phyloP scores from a whole-genome alignment of 2,113 vertebrate species.

The Dicerorhinus sumatrensis region DNA sequence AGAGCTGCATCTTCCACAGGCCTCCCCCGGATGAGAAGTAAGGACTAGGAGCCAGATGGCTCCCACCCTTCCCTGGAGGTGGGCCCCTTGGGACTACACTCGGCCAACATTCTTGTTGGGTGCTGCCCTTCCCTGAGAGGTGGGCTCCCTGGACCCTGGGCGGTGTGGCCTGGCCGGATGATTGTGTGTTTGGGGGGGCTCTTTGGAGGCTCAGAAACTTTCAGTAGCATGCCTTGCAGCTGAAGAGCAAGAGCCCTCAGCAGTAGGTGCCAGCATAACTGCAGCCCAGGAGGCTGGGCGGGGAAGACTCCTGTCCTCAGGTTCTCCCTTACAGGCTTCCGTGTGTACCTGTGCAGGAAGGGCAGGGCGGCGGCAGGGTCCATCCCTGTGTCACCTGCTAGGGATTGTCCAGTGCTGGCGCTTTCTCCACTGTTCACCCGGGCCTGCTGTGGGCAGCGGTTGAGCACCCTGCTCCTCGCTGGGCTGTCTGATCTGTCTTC shows the following conservation, averaged over 20 bases:
- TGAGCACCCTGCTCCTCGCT: neutral
- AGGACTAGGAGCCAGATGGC: neutral
- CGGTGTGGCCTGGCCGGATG: neutral
- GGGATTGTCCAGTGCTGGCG: rapidly evolving
- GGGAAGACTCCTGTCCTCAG: neutral
- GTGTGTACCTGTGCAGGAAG: neutral
- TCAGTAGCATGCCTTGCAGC: neutral
- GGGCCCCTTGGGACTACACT: neutral
- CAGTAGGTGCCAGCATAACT: neutral
- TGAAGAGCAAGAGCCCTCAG: neutral
- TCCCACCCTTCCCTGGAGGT: neutral
- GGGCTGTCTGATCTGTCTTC: neutral
- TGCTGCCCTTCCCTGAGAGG: neutral
- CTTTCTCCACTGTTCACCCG: too few relatives aligned
- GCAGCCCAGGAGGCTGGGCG: neutral
- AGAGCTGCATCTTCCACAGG: neutral
- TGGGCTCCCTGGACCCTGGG: neutral
- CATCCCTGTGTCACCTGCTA: rapidly evolving
- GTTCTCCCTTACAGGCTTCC: neutral
- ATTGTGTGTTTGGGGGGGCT: neutral
- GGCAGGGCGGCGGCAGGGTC: neutral
- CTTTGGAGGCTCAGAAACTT: neutral
- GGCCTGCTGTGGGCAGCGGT: neutral
- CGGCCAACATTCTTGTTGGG: neutral
- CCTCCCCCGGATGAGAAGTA: neutral